Evolutionary conservation across 2,888 invertebrate genomes (phyloP), one percentile per base, ranked within the genome.

Genomic region (Tachystola acroxantha): DNA sequence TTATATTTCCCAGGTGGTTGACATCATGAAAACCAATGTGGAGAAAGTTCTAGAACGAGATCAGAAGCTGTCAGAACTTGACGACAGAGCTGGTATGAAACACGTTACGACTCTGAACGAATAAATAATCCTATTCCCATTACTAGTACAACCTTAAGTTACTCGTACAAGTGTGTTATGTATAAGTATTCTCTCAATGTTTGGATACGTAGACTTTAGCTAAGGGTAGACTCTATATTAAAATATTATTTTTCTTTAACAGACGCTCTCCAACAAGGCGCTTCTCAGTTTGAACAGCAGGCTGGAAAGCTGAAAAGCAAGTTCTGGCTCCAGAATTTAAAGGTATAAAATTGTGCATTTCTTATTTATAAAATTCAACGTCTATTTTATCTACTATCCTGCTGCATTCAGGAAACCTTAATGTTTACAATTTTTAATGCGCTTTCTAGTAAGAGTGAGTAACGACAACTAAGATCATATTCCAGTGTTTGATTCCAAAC

Each of bases 241-340:
- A n/a, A n/a, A n/a, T n/a, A n/a, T n/a, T n/a, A n/a, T n/a, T n/a
- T n/a, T n/a, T n/a, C n/a, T n/a, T n/a, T n/a, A n/a, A n/a, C n/a
- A 88, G 98, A 98, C 88, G 97, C 97, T 46, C 86, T 97, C 41
- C 96, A 97, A 69, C 96, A 96, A 76, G 96, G 96, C 36, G 97
- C 97, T 48, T 97, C 97, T 67, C 96, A 98, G 70, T 98, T 98
- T 72, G 98, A 98, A 81, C 97, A 97, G 60, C 96, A 97, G 73
- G 97, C 98, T 50, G 97, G 97, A 44, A 97, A 97, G 88, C 89
- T 98, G 78, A 98, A 98, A 89, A 91, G 96, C 84, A 98, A 98
- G 89, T 97, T 96, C 78, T 98, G 98, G 98, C 94, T 97, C 91
- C 97, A 98, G 88, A 98, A 98, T 87, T 89, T 97, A 78, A 98